Evolutionary conservation across 2,888 invertebrate species (phyloP), one percentile per base, ranked within the genome.

Genomic region (Microchrysa polita): DNA sequence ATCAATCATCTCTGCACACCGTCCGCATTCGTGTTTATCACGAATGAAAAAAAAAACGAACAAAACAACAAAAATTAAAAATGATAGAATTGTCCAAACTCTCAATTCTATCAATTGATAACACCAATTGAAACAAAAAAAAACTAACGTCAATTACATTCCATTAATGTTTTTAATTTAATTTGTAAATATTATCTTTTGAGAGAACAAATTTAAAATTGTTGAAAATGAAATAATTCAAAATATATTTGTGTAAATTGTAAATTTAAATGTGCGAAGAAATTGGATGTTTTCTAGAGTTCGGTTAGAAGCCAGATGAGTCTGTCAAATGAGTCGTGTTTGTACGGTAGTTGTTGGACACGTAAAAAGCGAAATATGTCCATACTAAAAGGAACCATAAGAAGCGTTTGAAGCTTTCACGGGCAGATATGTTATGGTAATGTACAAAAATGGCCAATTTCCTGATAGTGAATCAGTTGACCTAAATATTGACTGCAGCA

Each of bases 131-230:
- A 22, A 55, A n/a, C n/a, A n/a, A n/a, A 59, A 59, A 16, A 69
- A 55, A 59, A 72, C 59, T 48, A 63, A 52, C 67, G 74, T 74
- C 74, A 74, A 75, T 75, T 75, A 75, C 75, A 75, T 75, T 75
- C 75, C 75, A 75, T 73, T 73, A 44, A 40, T 53, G 27, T 34
- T 34, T 71, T 72, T 55, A 69, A n/a, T 67, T 34, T 34, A 34
- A 67, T n/a, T 27, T 34, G 67, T 67, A 67, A 34, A 52, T 34
- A 34, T 34, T 34, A 23, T 12, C 16, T 53, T 67, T 53, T 34
- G 16, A n/a, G n/a, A n/a, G n/a, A n/a, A n/a, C n/a, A n/a, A 53
- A 27, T 55, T 67, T 10, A 53, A 55, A 67, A 55, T 34, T 67
- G 55, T 5, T 53, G 40, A 67, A 44, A 55, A 55, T 23, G 20